Conservation (phyloP, 2,797 vertebrate genomes). For the Lagodon rhomboides region DNA sequence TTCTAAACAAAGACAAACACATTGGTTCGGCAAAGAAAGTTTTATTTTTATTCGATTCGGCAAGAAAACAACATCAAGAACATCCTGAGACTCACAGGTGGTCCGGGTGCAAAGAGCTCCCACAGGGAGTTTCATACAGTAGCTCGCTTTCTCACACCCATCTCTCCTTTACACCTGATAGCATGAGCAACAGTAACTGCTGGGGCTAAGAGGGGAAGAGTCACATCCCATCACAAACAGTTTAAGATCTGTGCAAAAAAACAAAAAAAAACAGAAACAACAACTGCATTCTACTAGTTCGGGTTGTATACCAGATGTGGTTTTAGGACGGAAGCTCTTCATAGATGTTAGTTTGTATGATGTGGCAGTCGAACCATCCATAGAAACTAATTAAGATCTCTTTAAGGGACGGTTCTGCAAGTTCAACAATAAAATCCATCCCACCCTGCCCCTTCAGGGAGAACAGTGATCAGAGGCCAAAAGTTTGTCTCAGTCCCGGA, state of each 20-base stretch:
- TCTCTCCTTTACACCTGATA: conserved; percentile 13
- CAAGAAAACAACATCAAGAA: conserved; percentile 4
- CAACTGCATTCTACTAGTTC: not conserved
- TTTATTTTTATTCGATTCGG: conserved; percentile 9
- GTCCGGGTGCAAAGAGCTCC: not conserved
- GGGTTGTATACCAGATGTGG: not conserved
- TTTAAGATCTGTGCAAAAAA: conserved; percentile 14
- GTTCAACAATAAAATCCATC: conserved; percentile 34
- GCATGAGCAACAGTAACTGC: conserved; percentile 12
- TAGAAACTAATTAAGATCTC: conserved; percentile 57
- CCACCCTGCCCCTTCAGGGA: conserved; percentile 23
- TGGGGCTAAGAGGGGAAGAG: not conserved
- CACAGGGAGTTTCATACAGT: conserved; percentile 9
- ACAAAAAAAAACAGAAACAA: not conserved
- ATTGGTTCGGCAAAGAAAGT: not conserved
- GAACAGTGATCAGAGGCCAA: conserved; percentile 29
- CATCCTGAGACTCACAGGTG: not conserved
- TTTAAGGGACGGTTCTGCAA: conserved; percentile 35
- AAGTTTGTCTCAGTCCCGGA: conserved; percentile 31
- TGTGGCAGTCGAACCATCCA: conserved; percentile 35
- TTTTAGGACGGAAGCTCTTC: not conserved
- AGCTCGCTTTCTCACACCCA: conserved; percentile 14
- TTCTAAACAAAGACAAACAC: conserved; percentile 9
- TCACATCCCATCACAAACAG: not conserved
- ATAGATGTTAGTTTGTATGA: not conserved